These are phyloP conservation scores for Notamacropus eugenii DNA, from an alignment of 2,797 vertebrate genomes.

Conservation along the genomic window DNA sequence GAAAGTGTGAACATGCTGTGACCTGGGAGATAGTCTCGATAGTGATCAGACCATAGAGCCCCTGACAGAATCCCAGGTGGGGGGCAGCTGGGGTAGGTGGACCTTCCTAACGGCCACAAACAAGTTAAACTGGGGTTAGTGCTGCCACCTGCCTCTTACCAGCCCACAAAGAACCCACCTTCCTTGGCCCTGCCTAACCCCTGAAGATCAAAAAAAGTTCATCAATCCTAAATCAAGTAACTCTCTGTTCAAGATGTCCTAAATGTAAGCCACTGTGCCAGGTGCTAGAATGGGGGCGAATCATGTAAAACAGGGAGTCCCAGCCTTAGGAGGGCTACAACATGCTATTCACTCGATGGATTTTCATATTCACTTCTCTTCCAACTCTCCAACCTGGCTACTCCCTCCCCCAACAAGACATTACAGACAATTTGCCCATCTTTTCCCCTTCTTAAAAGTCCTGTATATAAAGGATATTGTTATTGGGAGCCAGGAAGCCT, in stretches of 20 bases:
- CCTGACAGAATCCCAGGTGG: no score
- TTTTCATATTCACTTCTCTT: not conserved
- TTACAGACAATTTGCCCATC: not conserved
- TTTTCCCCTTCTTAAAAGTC: not conserved
- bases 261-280: no score
- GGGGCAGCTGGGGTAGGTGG: not conserved
- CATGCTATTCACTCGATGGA: not conserved
- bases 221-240: not conserved
- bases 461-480: not conserved
- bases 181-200: slow-evolving; percentile 13
- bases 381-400: not conserved
- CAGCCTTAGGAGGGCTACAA: no score
- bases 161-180: not conserved
- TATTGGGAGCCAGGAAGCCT: not conserved
- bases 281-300: not conserved
- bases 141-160: not conserved
- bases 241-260: no score
- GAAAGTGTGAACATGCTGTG: no score
- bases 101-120: slow-evolving; percentile 13
- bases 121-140: not conserved
- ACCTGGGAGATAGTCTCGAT: no score
- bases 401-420: not conserved
- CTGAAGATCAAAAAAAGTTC: not conserved
- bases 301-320: no score
- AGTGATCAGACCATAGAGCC: not conserved